Conservation (phyloP, 2,113 vertebrate genomes). For the Zeus faber region DNA sequence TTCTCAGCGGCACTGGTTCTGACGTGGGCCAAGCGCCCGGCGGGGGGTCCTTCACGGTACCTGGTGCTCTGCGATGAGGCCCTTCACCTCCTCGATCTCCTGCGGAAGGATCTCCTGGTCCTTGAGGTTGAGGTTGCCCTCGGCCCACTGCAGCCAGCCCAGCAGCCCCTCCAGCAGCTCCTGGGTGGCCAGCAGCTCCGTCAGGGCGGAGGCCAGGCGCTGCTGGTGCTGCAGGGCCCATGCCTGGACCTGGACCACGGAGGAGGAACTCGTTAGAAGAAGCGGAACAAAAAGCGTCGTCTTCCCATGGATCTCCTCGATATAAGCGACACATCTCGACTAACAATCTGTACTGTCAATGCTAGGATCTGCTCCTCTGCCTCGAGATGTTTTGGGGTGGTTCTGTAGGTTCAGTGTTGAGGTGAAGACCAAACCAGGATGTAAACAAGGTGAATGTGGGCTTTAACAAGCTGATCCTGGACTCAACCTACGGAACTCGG, state of each 20-base stretch:
- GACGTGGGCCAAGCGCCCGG: no score
- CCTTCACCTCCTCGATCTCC: conserved; percentile 93
- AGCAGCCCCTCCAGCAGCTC: conserved; percentile 91
- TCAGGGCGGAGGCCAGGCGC: conserved; percentile 85
- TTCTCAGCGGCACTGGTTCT: neutral
- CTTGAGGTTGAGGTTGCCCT: conserved; percentile 87
- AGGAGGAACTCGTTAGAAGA: no score
- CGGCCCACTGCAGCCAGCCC: conserved; percentile 94
- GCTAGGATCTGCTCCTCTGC: no score
- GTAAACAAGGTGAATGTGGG: no score
- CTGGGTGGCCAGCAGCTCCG: conserved; percentile 85
- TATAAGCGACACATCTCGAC: no score
- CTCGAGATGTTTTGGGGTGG: no score
- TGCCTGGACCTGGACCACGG: conserved; percentile 82
- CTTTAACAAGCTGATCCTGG: no score
- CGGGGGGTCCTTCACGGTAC: conserved; percentile 65
- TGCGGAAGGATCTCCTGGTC: conserved; percentile 90
- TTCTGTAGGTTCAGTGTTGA: neutral
- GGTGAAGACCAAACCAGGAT: no score
- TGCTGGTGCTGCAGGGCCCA: conserved; percentile 96
- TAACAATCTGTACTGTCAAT: no score
- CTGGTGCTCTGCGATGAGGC: conserved; percentile 94
- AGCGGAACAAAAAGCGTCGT: no score
- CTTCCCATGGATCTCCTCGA: no score
- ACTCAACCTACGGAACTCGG: no score